Base-by-base conservation (phyloP, 2,888 invertebrate species). In the Hirtodrosophila histrioides region DNA sequence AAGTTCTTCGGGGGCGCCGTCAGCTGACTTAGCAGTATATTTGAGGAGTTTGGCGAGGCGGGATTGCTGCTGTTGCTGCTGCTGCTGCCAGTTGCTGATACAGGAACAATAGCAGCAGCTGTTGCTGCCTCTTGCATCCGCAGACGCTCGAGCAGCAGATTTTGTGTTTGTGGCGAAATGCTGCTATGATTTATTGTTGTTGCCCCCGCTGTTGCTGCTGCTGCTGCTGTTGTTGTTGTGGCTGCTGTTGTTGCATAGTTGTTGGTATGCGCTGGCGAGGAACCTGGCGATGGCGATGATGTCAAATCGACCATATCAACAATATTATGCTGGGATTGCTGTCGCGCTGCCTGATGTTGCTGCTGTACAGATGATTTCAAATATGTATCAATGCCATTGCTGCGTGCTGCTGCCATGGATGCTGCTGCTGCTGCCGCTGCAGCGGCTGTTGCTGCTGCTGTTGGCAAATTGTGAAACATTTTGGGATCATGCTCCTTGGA, bases 271-370 rank as follows among this genome's bases (percentile, higher is more conserved):
- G 87, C 78, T 4, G 91, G 91, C 49, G 91, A 90, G 3, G 89
- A 88, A 0, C 89, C 88, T 0, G 91, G 89, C 12, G 91, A 91
- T 0, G 91, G 91, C 3, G 91, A 91, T 10, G 90, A 90, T 8
- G 91, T 91, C 48, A 91, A 64, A 69, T 91, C 91, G 29, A 91
- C 91, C 27, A 90, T 90, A 43, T 91, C 91, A 37, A 91, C 86
- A 12, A 88, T 82, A 40, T 83, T 80, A 37, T 86, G 78, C 49
- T 76, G 17, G 17, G 17, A 17, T 17, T 17, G 17, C 17, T 17
- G 17, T 17, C 17, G 17, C 17, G 17, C 17, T 17, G 17, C 1
- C 17, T 17, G 63, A 23, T 61, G 64, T 57, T 54, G 39, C 8
- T 24, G 49, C 10, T 55, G 11, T 4, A 45, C 39, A 51, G 49